Conservation (phyloP, 1,140 invertebrate genomes). For the Anastrepha ludens region DNA sequence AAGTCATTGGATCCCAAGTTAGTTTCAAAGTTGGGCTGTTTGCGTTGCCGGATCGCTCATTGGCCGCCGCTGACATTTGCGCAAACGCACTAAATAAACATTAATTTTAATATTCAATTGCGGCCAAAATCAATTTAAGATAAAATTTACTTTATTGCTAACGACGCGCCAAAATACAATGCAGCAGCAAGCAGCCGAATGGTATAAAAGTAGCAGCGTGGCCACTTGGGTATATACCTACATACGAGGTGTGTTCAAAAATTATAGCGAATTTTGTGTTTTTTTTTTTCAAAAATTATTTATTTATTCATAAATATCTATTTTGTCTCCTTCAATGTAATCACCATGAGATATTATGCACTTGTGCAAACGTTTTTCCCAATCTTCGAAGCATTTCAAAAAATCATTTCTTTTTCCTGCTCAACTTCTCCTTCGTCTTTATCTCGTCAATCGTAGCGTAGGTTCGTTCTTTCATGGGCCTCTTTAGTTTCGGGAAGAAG, state of each 20-base stretch:
- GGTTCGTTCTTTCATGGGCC: too few species aligned
- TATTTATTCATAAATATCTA: too few species aligned
- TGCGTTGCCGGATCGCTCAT: neutral
- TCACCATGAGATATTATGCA: too few species aligned
- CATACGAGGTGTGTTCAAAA: neutral
- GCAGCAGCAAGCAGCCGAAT: neutral
- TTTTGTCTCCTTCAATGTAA: too few species aligned
- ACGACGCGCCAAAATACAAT: neutral
- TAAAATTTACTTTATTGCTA: constrained; percentile 25
- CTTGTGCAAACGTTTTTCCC: too few species aligned
- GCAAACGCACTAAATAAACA: constrained; percentile 42
- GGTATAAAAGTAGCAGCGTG: neutral
- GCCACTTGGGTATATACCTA: neutral
- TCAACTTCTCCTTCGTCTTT: too few species aligned
- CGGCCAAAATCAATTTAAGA: constrained; percentile 30
- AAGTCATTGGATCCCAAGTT: neutral
- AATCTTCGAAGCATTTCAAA: too few species aligned
- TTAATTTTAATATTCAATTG: constrained; percentile 50
- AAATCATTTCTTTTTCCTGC: too few species aligned
- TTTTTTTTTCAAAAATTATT: too few species aligned
- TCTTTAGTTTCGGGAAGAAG: too few species aligned
- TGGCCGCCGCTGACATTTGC: constrained; percentile 6
- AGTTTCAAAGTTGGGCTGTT: constrained; percentile 17
- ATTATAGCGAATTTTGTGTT: too few species aligned
- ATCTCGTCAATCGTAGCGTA: too few species aligned